phyloP scores from a whole-genome alignment of 2,113 vertebrate species.

The Tachuris rubrigastra region DNA sequence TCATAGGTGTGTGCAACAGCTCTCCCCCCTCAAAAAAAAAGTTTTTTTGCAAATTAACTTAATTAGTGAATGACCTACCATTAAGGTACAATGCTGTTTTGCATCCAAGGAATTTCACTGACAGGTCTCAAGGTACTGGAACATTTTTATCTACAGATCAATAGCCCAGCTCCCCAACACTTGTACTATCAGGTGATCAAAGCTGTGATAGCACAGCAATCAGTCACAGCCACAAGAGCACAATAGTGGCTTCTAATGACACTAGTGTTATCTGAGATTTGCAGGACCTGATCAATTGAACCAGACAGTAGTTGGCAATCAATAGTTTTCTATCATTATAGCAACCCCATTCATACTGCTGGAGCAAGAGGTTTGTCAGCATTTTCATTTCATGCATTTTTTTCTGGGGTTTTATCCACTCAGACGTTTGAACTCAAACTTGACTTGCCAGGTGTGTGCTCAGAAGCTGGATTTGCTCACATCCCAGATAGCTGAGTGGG shows the following conservation, averaged over 20 bases:
- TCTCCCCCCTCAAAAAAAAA: background rate
- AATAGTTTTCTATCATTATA: conserved; percentile 62
- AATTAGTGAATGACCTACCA: conserved; percentile 65
- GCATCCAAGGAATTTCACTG: conserved; percentile 32
- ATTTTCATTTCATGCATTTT: conserved; percentile 12
- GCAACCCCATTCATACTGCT: conserved; percentile 20
- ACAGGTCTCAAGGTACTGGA: conserved; percentile 38
- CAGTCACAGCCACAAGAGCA: conserved; percentile 72
- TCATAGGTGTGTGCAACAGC: rapidly evolving
- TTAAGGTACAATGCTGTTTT: conserved; percentile 34
- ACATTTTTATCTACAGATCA: conserved; percentile 79
- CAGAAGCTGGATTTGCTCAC: background rate
- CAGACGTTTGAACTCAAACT: background rate
- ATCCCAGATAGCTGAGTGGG: background rate
- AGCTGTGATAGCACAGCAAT: conserved; percentile 69
- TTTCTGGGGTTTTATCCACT: background rate
- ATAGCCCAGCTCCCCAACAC: conserved; percentile 69
- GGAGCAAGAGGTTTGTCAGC: conserved; percentile 52
- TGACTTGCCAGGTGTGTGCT: background rate
- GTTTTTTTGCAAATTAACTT: conserved; percentile 55
- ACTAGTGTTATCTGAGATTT: conserved; percentile 66
- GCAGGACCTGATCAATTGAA: conserved; percentile 62
- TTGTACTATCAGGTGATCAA: conserved; percentile 80
- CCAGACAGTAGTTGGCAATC: conserved; percentile 45
- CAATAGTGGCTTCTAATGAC: conserved; percentile 75